Base-by-base conservation (phyloP, 2,113 vertebrate species). In the Sebastes fasciatus region DNA sequence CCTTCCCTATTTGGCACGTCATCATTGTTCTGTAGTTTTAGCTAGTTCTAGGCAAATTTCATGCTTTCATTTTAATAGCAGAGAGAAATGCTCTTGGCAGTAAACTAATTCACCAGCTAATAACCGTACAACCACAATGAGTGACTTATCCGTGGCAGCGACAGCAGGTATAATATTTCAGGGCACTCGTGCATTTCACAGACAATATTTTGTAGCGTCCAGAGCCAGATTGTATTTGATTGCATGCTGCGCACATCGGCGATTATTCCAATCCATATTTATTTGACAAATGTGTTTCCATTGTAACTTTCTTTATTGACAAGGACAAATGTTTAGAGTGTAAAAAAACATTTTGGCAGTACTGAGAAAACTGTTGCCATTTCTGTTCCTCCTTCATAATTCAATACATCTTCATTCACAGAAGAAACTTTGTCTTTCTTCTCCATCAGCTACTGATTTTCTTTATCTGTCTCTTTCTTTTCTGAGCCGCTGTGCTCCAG, bases 131-230 rank as follows among this genome's bases (percentile, higher is more conserved):
- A 70, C 74, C 77, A 61, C 60, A 76, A 17, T 46, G 17, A 80
- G n/a, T 6, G 34, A 75, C 34, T 74, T 73, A 23, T 61, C 45
- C 40, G 1, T 51, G 61, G 70, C 79, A 61, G 51, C 0, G 26
- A 74, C 46, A 66, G 71, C 68, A 76, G 74, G 52, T 76, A 42
- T 76, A 58, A 75, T 40, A 68, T 83, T 82, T 86, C 79, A 74
- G 70, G 8, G 4, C 26, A 63, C 52, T 76, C 45, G 43, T 0
- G 65, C n/a, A 57, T 64, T 43, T 70, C 43, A 57, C n/a, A 58
- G 46, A 62, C 46, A 21, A 6, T 77, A 64, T 67, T 73, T 68
- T 65, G 17, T 46, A 71, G 60, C 0, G 14, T 43, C 72, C 21
- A 57, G 67, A 79, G 70, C 4, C 14, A 17, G 49, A 51, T 51